Conservation (phyloP, 2,113 vertebrate species). For the Apaloderma vittatum region DNA sequence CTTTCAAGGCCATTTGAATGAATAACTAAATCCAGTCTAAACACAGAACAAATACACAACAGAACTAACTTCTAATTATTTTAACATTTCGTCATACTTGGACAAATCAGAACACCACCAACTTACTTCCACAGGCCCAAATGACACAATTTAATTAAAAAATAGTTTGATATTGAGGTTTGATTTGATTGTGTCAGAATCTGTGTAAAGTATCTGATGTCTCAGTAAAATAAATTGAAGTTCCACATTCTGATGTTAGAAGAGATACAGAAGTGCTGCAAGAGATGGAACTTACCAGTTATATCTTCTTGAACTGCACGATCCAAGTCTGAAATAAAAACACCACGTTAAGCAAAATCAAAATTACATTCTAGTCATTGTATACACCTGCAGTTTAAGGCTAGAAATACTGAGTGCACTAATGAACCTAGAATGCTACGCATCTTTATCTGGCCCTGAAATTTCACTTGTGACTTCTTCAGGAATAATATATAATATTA, state of each 20-base stretch:
- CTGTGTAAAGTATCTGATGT: not conserved
- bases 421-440: not conserved
- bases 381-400: not conserved
- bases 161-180: not conserved
- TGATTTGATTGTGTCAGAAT: not conserved
- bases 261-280: not conserved
- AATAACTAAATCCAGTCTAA: not conserved
- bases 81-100: not conserved
- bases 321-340: slow-evolving; percentile 82
- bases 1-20: not conserved
- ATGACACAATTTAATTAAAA: not conserved
- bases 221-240: not conserved
- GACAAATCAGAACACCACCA: not conserved
- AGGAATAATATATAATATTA: not conserved
- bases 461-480: not conserved
- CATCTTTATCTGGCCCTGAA: not conserved
- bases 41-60: not conserved
- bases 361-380: not conserved
- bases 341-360: not conserved
- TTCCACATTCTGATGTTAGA: not conserved
- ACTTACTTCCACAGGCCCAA: not conserved
- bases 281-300: slow-evolving; percentile 79
- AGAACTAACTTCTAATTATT: not conserved
- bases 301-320: slow-evolving; percentile 83
- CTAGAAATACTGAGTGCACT: not conserved